phyloP scores from a whole-genome alignment of 2,888 invertebrate species.

The Thereva unica region DNA sequence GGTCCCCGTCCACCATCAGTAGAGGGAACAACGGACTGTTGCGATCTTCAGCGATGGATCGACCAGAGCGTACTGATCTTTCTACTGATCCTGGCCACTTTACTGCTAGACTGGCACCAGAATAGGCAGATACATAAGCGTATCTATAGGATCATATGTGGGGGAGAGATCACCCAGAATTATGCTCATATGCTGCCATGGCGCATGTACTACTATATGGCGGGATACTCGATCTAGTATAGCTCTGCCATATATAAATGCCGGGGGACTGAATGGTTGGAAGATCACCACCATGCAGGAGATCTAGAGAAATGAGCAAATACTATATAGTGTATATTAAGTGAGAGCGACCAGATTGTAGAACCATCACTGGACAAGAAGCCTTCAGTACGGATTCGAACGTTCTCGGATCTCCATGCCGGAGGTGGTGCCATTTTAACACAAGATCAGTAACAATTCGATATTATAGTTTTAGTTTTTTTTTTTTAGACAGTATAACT shows the following conservation, averaged over 20 bases:
- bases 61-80: slow-evolving; percentile 55
- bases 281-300: too few relatives aligned
- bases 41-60: slow-evolving; percentile 56
- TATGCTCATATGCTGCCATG: slow-evolving; percentile 12
- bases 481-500: too few relatives aligned
- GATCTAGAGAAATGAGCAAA: slow-evolving; percentile 9
- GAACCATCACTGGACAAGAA: too few relatives aligned
- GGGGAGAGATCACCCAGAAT: slow-evolving; percentile 37
- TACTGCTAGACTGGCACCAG: slow-evolving; percentile 57
- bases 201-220: slow-evolving; percentile 4
- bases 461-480: too few relatives aligned
- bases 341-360: neutral
- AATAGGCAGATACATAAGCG: slow-evolving; percentile 46
- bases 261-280: too few relatives aligned
- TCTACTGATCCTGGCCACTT: slow-evolving; percentile 50
- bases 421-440: slow-evolving; percentile 44
- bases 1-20: slow-evolving; percentile 48
- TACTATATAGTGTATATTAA: slow-evolving; percentile 18
- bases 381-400: slow-evolving; percentile 59
- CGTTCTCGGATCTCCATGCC: slow-evolving; percentile 60
- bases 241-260: neutral
- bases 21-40: slow-evolving; percentile 47
- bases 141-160: slow-evolving; percentile 18
- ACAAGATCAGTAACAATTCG: slow-evolving; percentile 20
- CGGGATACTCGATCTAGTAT: slow-evolving; percentile 12